phyloP scores from a whole-genome alignment of 2,113 vertebrate species.

The Entelurus aequoreus region DNA sequence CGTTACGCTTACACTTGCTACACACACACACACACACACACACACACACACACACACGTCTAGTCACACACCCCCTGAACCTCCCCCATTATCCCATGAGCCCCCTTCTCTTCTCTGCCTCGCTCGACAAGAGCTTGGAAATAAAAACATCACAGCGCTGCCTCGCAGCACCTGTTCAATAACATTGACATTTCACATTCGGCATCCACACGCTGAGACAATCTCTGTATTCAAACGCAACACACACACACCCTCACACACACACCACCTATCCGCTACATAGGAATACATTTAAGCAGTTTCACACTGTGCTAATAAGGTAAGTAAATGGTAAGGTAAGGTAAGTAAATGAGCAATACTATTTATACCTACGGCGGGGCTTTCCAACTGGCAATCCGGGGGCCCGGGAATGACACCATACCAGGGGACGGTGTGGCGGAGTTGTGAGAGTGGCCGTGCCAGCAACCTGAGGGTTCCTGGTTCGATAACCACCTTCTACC shows the following conservation, averaged over 20 bases:
- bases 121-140: constrained; percentile 64
- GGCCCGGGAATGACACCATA: too few relatives aligned
- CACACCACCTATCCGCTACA: neutral
- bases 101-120: constrained; percentile 56
- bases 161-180: constrained; percentile 75
- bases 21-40: too few relatives aligned
- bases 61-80: constrained; percentile 38
- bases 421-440: too few relatives aligned
- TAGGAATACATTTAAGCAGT: constrained; percentile 26
- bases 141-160: constrained; percentile 74
- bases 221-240: constrained; percentile 56
- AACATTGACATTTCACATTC: constrained; percentile 77
- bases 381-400: too few relatives aligned
- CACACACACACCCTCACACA: too few relatives aligned
- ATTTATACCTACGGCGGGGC: too few relatives aligned
- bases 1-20: constrained; percentile 14
- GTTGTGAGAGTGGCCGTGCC: too few relatives aligned
- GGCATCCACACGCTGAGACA: constrained; percentile 53
- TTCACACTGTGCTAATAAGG: constrained; percentile 1
- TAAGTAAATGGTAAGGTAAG: too few relatives aligned
- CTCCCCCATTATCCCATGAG: constrained; percentile 65
- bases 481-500: too few relatives aligned
- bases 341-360: too few relatives aligned
- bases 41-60: constrained; percentile 25
- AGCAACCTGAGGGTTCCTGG: too few relatives aligned